These are phyloP conservation scores for Furcifer pardalis DNA, from an alignment of 2,797 vertebrate genomes.

Conservation along the genomic window DNA sequence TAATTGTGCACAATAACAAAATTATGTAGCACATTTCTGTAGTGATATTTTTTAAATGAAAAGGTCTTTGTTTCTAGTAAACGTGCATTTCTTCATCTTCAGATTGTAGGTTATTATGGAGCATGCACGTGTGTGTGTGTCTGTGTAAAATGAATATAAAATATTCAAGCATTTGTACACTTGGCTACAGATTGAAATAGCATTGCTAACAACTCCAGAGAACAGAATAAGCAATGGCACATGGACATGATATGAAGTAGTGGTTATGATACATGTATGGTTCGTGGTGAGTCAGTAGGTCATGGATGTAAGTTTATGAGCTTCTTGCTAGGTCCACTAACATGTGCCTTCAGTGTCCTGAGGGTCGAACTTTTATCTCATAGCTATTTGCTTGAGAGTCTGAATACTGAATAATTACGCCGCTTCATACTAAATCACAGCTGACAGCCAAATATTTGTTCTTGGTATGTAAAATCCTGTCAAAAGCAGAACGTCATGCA, in stretches of 20 bases:
- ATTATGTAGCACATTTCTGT: background rate
- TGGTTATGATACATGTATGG: background rate
- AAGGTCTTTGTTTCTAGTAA: background rate
- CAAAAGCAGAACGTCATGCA: background rate
- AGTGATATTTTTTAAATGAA: background rate
- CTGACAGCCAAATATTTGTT: background rate
- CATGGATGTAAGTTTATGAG: too few species aligned
- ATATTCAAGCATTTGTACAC: background rate
- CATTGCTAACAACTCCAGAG: background rate
- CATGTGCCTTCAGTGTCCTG: background rate
- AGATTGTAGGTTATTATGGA: background rate
- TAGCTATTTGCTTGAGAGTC: background rate
- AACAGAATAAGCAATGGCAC: too few species aligned
- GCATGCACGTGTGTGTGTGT: background rate
- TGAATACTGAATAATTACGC: background rate
- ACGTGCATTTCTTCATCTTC: background rate
- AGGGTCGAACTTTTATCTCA: background rate
- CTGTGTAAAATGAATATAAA: background rate
- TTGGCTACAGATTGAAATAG: background rate
- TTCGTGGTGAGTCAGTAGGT: background rate
- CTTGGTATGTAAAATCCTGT: background rate
- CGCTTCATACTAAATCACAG: background rate
- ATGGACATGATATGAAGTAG: background rate
- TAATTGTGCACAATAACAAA: background rate
- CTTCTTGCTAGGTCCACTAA: background rate